Evolutionary conservation across 2,888 invertebrate species (phyloP), one percentile per base, ranked within the genome.

Genomic region (Acronicta leporina): DNA sequence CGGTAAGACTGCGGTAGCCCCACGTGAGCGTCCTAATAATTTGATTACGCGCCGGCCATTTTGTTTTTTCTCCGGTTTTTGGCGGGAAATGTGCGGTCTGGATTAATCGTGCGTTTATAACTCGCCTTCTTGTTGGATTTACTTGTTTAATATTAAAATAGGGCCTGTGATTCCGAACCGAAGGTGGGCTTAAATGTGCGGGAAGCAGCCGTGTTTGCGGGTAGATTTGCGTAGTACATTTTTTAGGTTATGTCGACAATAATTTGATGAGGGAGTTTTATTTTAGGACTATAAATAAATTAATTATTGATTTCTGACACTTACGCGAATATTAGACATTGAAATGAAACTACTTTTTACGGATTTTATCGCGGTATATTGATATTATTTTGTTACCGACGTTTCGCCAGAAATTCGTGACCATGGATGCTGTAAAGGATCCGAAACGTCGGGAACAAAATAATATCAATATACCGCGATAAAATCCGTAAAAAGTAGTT

Each of bases 1-100:
- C 79, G 76, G 60, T 62, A 83, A 87, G 82, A 83, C 75, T 77
- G 82, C 77, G 80, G 81, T 81, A 79, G 87, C 88, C 86, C 88
- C 83, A 86, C 82, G 82, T 84, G 82, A 81, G 80, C 77, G 73
- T 73, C 78, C 79, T 85, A 86, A 88, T 88, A 87, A 90, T 90
- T 90, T 89, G 89, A 88, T 88, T 87, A 87, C 60, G 57, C 83
- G 68, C 68, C 70, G 72, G 84, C 84, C 87, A 86, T 87, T 82
- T 86, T 86, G 79, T 79, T 57, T 84, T 85, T 82, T 87, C 79
- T 77, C 66, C 67, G 65, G 57, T 45, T 73, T 75, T 66, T 63
- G 57, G 66, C 58, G 66, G 69, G 42, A 68, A 63, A 68, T 47
- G 64, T 70, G 77, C 78, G 79, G 83, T 53, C 67, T 73, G 80